Evolutionary conservation across 2,888 invertebrate species (phyloP).

Genomic region (Toxonevra muliebris): DNA sequence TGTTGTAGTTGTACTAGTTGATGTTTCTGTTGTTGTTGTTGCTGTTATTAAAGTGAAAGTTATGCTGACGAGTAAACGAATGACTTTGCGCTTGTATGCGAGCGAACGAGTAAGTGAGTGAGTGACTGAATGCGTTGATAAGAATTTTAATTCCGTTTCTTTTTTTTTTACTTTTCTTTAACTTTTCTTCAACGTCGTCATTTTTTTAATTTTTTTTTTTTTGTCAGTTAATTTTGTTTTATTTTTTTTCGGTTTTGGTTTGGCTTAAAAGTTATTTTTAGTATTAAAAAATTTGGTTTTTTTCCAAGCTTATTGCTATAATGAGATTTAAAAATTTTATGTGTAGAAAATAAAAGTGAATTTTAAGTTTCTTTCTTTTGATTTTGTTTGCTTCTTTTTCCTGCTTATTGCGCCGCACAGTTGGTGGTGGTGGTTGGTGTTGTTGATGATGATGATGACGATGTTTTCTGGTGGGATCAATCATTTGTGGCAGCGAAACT

Average conservation of each 20-base stretch:
- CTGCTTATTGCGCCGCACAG: neutral
- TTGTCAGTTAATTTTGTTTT: too few species aligned
- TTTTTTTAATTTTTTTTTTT: too few species aligned
- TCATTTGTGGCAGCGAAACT: too few species aligned
- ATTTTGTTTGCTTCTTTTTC: conserved; percentile 8
- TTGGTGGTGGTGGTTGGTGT: neutral
- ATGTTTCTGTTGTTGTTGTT: neutral
- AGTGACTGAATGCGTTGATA: conserved; percentile 39
- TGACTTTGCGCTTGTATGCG: neutral
- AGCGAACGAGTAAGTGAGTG: neutral
- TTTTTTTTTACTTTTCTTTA: conserved; percentile 8
- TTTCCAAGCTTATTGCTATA: neutral
- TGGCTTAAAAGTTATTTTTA: too few species aligned
- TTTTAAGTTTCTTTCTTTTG: conserved; percentile 37
- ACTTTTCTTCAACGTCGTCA: neutral
- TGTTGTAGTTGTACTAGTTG: neutral
- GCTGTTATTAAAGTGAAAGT: conserved; percentile 22
- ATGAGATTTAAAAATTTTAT: conserved; percentile 23
- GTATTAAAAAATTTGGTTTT: neutral
- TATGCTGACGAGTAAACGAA: conserved; percentile 24
- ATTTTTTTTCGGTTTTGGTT: too few species aligned
- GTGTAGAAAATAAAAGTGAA: conserved; percentile 52
- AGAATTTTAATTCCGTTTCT: conserved; percentile 51
- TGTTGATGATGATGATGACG: conserved; percentile 6
- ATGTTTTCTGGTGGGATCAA: conserved; percentile 36